phyloP scores from a whole-genome alignment of 1,140 invertebrate genomes.

The Aradophagus sp. region DNA sequence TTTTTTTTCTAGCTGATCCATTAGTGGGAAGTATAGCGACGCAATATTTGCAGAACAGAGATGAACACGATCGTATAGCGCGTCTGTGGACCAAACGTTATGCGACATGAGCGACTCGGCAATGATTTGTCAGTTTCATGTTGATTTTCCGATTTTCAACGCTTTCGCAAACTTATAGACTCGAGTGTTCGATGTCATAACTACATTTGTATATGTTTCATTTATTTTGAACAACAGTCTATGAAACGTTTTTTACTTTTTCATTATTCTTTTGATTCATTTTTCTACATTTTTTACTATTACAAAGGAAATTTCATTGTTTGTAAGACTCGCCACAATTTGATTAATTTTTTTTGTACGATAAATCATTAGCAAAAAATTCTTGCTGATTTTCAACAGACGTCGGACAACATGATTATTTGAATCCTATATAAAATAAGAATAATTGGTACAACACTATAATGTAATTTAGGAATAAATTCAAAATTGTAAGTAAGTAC shows the following conservation, averaged over 20 bases:
- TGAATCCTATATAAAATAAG: conserved; percentile 52
- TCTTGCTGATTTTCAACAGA: conserved; percentile 24
- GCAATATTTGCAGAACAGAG: conserved; percentile 97
- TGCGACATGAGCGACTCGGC: conserved; percentile 84
- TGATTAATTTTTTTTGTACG: no score
- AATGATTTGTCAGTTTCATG: conserved; percentile 67
- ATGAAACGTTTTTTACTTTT: conserved; percentile 3
- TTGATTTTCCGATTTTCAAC: conserved; percentile 62
- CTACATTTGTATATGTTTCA: conserved; percentile 50
- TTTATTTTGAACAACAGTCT: conserved; percentile 28
- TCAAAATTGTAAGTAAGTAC: conserved; percentile 58
- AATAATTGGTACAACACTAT: conserved; percentile 53
- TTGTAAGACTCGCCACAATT: no score
- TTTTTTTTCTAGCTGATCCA: conserved; percentile 87
- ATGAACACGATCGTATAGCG: conserved; percentile 98
- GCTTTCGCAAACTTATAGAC: conserved; percentile 52
- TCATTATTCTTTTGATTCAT: conserved; percentile 4
- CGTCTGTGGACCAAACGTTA: conserved; percentile 98
- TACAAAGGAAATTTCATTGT: no score
- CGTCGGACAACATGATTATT: conserved; percentile 44
- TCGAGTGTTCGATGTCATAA: conserved; percentile 55
- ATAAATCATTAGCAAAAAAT: conserved; percentile 35
- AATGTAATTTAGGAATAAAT: conserved; percentile 54
- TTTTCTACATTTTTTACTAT: neutral
- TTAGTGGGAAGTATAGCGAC: conserved; percentile 98